These are phyloP conservation scores for Turdus rufiventris DNA, from an alignment of 2,113 vertebrate species.

Conservation along the genomic window DNA sequence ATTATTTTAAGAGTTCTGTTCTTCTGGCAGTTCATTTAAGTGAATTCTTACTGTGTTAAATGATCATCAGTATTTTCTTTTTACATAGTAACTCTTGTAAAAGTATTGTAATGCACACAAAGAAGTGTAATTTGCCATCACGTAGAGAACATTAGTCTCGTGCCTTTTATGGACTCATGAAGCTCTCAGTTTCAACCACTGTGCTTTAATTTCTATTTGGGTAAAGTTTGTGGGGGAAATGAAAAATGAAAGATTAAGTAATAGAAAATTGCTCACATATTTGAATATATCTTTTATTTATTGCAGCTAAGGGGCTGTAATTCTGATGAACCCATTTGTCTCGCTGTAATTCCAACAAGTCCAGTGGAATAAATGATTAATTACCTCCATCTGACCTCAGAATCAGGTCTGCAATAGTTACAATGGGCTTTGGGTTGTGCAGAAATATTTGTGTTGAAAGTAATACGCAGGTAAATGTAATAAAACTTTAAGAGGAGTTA, in stretches of 20 bases:
- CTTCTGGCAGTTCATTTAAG: constrained; percentile 73
- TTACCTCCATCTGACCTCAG: neutral
- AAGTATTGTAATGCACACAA: constrained; percentile 61
- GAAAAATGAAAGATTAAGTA: constrained; percentile 43
- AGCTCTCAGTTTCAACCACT: constrained; percentile 11
- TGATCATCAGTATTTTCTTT: constrained; percentile 66
- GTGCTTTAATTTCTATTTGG: constrained; percentile 58
- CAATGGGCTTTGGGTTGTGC: neutral
- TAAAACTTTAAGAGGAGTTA: neutral
- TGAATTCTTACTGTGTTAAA: constrained; percentile 75
- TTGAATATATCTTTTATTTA: constrained; percentile 42
- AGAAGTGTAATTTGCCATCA: constrained; percentile 62
- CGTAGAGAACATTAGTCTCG: constrained; percentile 65
- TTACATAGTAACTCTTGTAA: constrained; percentile 69
- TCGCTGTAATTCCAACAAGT: neutral
- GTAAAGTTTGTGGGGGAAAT: constrained; percentile 28
- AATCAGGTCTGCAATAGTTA: neutral
- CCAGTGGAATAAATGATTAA: constrained; percentile 14
- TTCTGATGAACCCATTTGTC: constrained; percentile 23
- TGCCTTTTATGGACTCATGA: constrained; percentile 17
- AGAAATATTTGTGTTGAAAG: neutral
- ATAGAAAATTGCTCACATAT: neutral
- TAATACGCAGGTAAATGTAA: neutral
- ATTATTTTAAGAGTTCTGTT: constrained; percentile 76
- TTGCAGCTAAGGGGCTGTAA: constrained; percentile 8